phyloP scores from a whole-genome alignment of 2,888 invertebrate genomes.

The Melanostoma scalare region DNA sequence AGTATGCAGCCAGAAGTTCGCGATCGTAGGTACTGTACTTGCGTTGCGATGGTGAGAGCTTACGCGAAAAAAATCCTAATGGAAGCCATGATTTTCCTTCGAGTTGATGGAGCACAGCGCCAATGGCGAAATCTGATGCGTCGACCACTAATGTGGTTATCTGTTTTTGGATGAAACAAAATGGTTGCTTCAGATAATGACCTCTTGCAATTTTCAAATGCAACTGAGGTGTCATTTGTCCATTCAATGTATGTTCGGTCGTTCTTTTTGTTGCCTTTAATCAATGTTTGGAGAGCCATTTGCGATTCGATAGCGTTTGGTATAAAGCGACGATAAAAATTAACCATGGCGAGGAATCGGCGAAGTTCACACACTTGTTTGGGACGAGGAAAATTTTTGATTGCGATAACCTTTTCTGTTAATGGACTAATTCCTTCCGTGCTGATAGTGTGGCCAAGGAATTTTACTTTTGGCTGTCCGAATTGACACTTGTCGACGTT shows the following conservation, averaged over 20 bases:
- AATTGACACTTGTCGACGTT: slow-evolving; percentile 12
- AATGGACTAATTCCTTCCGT: slow-evolving; percentile 76
- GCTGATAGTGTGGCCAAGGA: slow-evolving; percentile 11
- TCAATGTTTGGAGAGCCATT: background rate
- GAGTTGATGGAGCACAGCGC: slow-evolving; percentile 1
- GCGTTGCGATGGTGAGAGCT: slow-evolving; percentile 75
- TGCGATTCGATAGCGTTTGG: slow-evolving; percentile 43
- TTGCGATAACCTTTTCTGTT: slow-evolving; percentile 75
- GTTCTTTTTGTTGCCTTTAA: slow-evolving; percentile 20
- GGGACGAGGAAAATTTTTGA: no score
- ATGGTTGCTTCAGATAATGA: background rate
- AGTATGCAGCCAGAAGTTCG: slow-evolving; percentile 79
- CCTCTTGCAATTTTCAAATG: slow-evolving; percentile 1
- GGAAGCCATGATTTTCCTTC: slow-evolving; percentile 75
- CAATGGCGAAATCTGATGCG: slow-evolving; percentile 4
- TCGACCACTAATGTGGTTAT: slow-evolving; percentile 11
- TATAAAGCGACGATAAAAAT: slow-evolving; percentile 77
- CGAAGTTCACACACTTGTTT: slow-evolving; percentile 73
- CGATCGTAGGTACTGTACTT: slow-evolving; percentile 80
- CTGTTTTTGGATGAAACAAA: background rate
- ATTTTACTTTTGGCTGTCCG: background rate
- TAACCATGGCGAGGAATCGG: slow-evolving; percentile 77
- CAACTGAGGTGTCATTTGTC: background rate
- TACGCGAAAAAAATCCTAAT: slow-evolving; percentile 78
- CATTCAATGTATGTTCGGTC: slow-evolving; percentile 1